These are phyloP conservation scores for Drosophila mulleri DNA, from an alignment of 2,888 invertebrate genomes.

Conservation along the genomic window DNA sequence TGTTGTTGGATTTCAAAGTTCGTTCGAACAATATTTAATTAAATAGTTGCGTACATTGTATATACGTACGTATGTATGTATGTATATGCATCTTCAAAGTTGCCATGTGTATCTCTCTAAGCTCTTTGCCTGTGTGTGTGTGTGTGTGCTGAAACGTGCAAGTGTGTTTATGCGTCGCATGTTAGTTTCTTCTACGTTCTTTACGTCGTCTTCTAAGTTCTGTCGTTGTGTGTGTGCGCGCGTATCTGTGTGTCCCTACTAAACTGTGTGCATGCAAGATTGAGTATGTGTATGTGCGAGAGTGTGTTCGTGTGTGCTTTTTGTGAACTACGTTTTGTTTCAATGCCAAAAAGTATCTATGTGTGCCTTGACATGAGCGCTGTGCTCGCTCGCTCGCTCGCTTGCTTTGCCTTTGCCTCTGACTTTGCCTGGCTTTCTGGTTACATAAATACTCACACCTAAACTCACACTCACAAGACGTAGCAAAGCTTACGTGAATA, in stretches of 20 bases:
- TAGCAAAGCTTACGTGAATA: conserved; percentile 7
- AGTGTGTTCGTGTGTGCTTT: conserved; percentile 57
- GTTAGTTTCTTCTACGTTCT: conserved; percentile 72
- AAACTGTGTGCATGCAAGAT: neutral
- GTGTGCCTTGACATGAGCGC: conserved; percentile 62
- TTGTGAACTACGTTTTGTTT: conserved; percentile 81
- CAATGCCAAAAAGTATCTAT: conserved; percentile 80
- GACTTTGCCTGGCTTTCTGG: conserved; percentile 50
- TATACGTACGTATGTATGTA: conserved; percentile 6
- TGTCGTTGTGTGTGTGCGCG: conserved; percentile 38
- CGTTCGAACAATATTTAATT: conserved; percentile 55
- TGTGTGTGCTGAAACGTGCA: conserved; percentile 19
- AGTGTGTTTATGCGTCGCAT: conserved; percentile 54
- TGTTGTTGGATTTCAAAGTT: conserved; percentile 38
- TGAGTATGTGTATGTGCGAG: conserved; percentile 19
- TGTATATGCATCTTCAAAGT: conserved; percentile 25
- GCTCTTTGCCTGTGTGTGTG: conserved; percentile 42
- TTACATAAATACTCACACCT: conserved; percentile 75
- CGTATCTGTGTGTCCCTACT: conserved; percentile 26
- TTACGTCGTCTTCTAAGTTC: conserved; percentile 55
- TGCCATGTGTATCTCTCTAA: conserved; percentile 54
- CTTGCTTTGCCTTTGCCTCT: neutral
- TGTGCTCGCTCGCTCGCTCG: conserved; percentile 33
- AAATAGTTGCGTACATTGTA: conserved; percentile 57
- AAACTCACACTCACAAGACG: conserved; percentile 23